These are phyloP conservation scores for Myopa tessellatipennis DNA, from an alignment of 2,888 invertebrate genomes.

Conservation along the genomic window DNA sequence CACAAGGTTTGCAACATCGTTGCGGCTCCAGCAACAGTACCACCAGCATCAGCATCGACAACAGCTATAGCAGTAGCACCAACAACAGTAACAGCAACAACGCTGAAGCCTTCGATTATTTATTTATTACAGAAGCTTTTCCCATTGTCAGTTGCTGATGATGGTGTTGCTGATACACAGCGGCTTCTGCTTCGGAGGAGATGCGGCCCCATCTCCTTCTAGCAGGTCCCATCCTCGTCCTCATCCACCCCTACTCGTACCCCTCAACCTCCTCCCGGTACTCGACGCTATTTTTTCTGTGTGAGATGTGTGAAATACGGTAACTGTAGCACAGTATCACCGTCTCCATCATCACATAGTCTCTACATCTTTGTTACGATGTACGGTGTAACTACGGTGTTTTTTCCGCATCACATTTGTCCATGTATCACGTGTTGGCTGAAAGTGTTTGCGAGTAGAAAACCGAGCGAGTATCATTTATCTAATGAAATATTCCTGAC, in stretches of 20 bases:
- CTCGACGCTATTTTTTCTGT: background rate
- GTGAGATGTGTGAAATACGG: conserved; percentile 17
- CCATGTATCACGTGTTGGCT: background rate
- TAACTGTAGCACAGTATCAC: conserved; percentile 14
- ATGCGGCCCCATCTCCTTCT: too few species aligned
- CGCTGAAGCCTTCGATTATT: conserved; percentile 47
- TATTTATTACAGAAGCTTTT: conserved; percentile 50
- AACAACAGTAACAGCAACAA: background rate
- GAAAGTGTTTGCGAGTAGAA: background rate
- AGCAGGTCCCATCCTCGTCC: too few species aligned
- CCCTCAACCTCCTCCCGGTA: background rate
- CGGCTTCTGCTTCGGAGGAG: background rate
- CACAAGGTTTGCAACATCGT: conserved; percentile 41
- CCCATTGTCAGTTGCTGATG: conserved; percentile 46
- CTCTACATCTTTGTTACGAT: too few species aligned
- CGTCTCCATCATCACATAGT: background rate
- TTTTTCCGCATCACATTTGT: background rate
- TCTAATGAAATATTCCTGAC: conserved; percentile 34
- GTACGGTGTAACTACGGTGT: background rate
- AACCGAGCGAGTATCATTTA: conserved; percentile 10
- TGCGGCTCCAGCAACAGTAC: background rate
- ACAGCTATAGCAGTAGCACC: background rate
- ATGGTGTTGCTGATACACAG: conserved; percentile 20
- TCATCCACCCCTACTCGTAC: too few species aligned
- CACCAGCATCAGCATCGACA: conserved; percentile 9